phyloP scores from a whole-genome alignment of 2,888 invertebrate species.

The Hymenopus coronatus region DNA sequence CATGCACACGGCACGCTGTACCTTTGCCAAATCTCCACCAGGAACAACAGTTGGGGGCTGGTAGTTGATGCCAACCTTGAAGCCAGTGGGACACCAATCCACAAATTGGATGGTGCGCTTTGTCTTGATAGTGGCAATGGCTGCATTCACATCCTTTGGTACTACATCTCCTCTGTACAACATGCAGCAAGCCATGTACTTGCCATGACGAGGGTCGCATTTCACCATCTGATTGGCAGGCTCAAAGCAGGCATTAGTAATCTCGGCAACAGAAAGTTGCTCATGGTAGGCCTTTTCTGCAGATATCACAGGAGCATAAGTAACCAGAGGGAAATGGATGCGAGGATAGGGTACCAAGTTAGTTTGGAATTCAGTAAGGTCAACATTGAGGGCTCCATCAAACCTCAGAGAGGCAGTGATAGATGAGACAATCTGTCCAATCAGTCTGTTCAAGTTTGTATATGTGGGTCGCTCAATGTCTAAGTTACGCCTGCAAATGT shows the following conservation, averaged over 20 bases:
- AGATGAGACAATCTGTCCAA: constrained; percentile 54
- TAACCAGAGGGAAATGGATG: constrained; percentile 54
- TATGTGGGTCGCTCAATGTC: constrained; percentile 55
- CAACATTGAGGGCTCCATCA: constrained; percentile 53
- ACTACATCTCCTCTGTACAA: constrained; percentile 51
- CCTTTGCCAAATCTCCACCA: constrained; percentile 49
- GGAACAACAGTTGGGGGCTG: too few relatives aligned
- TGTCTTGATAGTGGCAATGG: too few relatives aligned
- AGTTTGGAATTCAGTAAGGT: constrained; percentile 53
- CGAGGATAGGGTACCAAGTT: constrained; percentile 50
- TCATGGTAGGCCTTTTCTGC: constrained; percentile 47
- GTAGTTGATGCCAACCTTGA: too few relatives aligned
- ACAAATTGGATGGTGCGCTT: too few relatives aligned
- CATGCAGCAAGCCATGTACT: constrained; percentile 48
- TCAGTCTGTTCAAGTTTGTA: constrained; percentile 56
- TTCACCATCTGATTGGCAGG: too few relatives aligned
- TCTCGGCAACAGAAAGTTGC: constrained; percentile 48
- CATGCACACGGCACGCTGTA: constrained; percentile 59
- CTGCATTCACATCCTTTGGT: too few relatives aligned
- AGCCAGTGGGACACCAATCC: too few relatives aligned
- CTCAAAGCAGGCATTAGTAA: constrained; percentile 55
- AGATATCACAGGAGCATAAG: constrained; percentile 44
- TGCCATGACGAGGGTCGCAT: constrained; percentile 39
- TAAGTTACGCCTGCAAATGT: constrained; percentile 58
- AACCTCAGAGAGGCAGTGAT: constrained; percentile 52